Evolutionary conservation across 2,113 vertebrate genomes (phyloP).

Genomic region (Phaethornis superciliosus): DNA sequence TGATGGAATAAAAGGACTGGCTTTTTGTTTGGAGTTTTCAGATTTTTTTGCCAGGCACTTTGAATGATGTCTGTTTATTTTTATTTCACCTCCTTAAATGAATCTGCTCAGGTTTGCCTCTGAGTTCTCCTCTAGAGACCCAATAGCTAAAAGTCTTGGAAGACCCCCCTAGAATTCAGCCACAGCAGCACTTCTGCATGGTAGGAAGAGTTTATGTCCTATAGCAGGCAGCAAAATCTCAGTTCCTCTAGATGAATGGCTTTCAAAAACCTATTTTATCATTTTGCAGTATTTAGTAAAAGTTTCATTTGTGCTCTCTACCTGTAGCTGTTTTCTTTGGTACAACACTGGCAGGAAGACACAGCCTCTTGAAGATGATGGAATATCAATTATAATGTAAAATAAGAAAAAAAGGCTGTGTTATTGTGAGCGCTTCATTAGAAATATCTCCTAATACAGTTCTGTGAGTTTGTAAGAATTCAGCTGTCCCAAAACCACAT

Average conservation of each 20-base stretch:
- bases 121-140: neutral
- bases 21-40: neutral
- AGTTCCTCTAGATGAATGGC: accelerated
- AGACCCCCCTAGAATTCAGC: neutral
- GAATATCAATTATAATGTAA: neutral
- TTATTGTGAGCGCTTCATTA: neutral
- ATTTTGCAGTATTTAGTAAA: neutral
- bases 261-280: neutral
- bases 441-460: neutral
- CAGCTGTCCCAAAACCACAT: neutral
- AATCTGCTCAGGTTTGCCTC: neutral
- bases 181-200: neutral
- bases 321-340: neutral
- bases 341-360: neutral
- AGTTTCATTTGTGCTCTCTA: neutral
- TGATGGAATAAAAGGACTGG: neutral
- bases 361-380: neutral
- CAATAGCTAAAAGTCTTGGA: neutral
- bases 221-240: neutral
- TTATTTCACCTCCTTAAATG: neutral
- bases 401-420: neutral
- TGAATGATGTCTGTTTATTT: neutral
- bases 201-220: neutral
- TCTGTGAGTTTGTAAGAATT: neutral
- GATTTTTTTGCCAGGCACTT: neutral